Base-by-base conservation (phyloP, 2,888 invertebrate species). In the Phymatocera aterrima region DNA sequence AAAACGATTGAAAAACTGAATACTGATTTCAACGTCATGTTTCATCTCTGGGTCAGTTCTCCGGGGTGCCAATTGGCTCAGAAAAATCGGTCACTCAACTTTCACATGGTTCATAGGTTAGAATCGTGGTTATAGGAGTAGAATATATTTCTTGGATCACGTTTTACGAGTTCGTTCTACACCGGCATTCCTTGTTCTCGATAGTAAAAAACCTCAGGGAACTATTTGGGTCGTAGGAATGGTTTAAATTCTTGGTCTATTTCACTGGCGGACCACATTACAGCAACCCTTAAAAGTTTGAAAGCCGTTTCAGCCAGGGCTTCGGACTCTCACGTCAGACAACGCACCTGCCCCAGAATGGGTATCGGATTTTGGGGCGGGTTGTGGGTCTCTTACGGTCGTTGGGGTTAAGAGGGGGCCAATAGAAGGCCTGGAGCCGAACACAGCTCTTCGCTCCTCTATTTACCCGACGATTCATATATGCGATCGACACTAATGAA, bases 401-500 rank as follows among this genome's bases (percentile, higher is more conserved):
- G 68, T 68, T 21, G 43, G 28, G 68, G 68, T 43, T 68, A 51
- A 57, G 24, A 54, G 54, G 57, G 21, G 57, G 21, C 75, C 60
- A 43, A 68, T 24, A 5, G 72, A 24, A 31, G 51, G 72, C 51
- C 51, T 72, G 72, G 8, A 18, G n/a, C 28, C 43, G 68, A 46
- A n/a, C n/a, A n/a, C n/a, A n/a, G 57, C 37, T 28, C n/a, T 18
- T 24, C n/a, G 37, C 57, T 57, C 40, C 57, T 75, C 60, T 75
- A 60, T 75, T 75, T 75, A 75, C 75, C 61, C 37, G 6, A 4
- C n/a, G 51, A 4, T 4, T 24, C 3, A 46, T 37, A n/a, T 21
- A 72, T 82, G 80, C 79, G 83, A 82, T 83, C 84, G 80, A 79
- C 82, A 83, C 84, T 88, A 88, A 88, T 86, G 87, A 88, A 88